Evolutionary conservation across 2,888 invertebrate genomes (phyloP).

Genomic region (Protula sp.): DNA sequence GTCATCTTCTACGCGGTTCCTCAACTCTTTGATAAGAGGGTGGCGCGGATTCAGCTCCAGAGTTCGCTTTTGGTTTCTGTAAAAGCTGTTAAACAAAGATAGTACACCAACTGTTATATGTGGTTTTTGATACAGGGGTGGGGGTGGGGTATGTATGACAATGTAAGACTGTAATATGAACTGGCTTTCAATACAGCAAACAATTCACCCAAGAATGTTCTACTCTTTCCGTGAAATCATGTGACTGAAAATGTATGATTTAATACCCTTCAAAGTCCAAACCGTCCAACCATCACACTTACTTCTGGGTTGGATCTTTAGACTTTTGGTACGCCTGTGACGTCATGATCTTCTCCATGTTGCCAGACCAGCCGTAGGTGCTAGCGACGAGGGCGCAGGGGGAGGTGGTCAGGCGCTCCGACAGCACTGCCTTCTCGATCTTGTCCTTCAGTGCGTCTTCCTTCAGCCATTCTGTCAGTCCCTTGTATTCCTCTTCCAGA

Average conservation of each 20-base stretch:
- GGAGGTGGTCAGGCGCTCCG: conserved; percentile 81
- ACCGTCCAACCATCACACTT: conserved; percentile 28
- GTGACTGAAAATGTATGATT: no score
- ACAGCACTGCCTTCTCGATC: conserved; percentile 74
- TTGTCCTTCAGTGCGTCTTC: conserved; percentile 73
- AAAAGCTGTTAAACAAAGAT: conserved; percentile 37
- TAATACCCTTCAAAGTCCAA: no score
- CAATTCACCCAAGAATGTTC: no score
- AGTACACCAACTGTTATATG: background rate
- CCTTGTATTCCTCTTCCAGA: conserved; percentile 74
- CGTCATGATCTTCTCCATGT: conserved; percentile 91
- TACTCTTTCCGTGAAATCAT: no score
- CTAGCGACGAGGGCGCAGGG: conserved; percentile 95
- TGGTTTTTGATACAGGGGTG: no score
- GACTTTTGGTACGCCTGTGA: conserved; percentile 91
- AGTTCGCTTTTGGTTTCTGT: conserved; percentile 70
- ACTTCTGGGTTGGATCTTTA: conserved; percentile 66
- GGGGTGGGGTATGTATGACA: no score
- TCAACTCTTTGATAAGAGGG: conserved; percentile 86
- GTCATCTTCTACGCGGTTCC: conserved; percentile 71
- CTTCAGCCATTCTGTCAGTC: conserved; percentile 82
- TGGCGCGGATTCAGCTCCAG: conserved; percentile 96
- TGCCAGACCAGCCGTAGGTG: conserved; percentile 97
- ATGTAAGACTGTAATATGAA: no score
- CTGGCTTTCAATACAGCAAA: no score